These are phyloP conservation scores for Tromatobia lineatoria DNA, from an alignment of 2,888 invertebrate genomes.

Conservation along the genomic window DNA sequence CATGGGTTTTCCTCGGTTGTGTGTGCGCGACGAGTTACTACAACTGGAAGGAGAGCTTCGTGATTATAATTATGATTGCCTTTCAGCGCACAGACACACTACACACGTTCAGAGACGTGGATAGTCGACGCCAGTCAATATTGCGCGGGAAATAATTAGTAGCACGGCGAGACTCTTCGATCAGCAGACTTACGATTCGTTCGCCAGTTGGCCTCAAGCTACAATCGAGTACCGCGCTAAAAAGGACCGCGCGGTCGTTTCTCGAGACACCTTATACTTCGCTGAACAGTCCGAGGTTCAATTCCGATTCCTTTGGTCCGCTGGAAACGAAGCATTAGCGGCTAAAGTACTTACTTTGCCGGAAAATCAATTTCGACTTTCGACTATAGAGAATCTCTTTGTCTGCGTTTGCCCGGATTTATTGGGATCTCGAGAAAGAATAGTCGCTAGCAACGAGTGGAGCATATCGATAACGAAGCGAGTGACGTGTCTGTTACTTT, in stretches of 20 bases:
- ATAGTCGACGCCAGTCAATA: slow-evolving; percentile 2
- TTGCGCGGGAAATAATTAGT: slow-evolving; percentile 46
- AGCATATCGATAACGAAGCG: background rate
- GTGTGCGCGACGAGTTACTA: background rate
- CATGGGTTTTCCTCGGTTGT: slow-evolving; percentile 31
- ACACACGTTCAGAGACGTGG: background rate
- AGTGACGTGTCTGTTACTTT: background rate
- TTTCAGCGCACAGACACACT: background rate
- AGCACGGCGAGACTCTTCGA: slow-evolving; percentile 13
- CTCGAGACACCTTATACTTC: background rate
- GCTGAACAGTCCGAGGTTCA: background rate
- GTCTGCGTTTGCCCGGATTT: background rate
- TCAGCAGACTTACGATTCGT: background rate
- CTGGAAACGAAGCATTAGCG: slow-evolving; percentile 2
- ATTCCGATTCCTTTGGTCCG: background rate
- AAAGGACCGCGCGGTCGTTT: background rate
- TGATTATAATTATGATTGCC: slow-evolving; percentile 5
- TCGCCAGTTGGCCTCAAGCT: slow-evolving; percentile 15
- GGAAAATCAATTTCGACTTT: slow-evolving; percentile 32
- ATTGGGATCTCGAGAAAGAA: background rate
- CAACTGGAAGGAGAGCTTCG: slow-evolving; percentile 3
- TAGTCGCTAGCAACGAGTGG: background rate
- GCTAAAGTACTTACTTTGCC: background rate
- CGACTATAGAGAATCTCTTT: background rate
- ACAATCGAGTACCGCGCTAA: background rate